These are phyloP conservation scores for Agraylea sexmaculata DNA, from an alignment of 1,140 invertebrate species.

Conservation along the genomic window DNA sequence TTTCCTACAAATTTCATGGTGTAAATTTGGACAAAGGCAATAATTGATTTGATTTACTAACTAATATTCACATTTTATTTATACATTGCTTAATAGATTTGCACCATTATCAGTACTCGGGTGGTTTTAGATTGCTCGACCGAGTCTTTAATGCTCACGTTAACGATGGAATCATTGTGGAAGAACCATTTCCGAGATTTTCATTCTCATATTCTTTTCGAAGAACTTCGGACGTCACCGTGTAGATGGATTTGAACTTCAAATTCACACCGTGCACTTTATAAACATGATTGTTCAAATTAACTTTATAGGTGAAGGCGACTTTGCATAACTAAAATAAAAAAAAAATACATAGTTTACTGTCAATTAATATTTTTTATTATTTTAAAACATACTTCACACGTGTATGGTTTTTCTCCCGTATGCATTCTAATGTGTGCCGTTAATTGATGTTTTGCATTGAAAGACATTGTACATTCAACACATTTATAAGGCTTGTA, in stretches of 20 bases:
- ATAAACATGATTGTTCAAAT: slow-evolving; percentile 36
- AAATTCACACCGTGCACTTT: slow-evolving; percentile 36
- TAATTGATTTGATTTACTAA: no score
- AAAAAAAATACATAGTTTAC: not conserved
- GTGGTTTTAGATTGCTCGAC: no score
- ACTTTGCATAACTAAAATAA: slow-evolving; percentile 35
- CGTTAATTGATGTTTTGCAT: slow-evolving; percentile 42
- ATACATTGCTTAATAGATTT: no score
- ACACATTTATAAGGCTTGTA: slow-evolving; percentile 40
- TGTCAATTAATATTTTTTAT: not conserved
- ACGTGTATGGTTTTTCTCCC: slow-evolving; percentile 45
- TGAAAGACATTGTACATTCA: slow-evolving; percentile 41
- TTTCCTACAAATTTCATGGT: no score
- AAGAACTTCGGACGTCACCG: slow-evolving; percentile 32
- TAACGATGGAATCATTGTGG: no score
- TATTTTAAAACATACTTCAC: slow-evolving; percentile 36
- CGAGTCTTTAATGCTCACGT: no score
- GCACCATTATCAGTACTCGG: no score
- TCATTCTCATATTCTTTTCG: slow-evolving; percentile 27
- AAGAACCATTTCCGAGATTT: no score
- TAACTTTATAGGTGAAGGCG: slow-evolving; percentile 38
- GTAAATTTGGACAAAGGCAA: no score
- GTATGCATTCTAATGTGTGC: slow-evolving; percentile 50
- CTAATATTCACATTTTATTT: no score
- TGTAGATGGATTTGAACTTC: slow-evolving; percentile 37